Evolutionary conservation across 2,113 vertebrate genomes (phyloP), one percentile per base, ranked within the genome.

Genomic region (Lota lota): DNA sequence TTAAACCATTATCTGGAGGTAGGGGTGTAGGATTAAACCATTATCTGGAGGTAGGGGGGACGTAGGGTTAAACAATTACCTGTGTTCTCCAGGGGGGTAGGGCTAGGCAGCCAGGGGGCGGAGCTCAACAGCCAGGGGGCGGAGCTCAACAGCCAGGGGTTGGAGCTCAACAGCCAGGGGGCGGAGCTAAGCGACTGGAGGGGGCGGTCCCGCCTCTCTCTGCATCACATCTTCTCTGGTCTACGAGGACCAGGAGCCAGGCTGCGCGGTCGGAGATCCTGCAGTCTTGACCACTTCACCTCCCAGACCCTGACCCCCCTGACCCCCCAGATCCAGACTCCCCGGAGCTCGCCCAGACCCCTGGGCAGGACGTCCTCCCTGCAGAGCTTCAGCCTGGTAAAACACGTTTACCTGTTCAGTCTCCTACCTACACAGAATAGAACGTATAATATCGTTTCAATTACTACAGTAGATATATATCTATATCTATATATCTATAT

Each of bases 301-400:
- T n/a, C 14, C 51, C 1, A 53, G 60, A 61, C 15, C 22, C 63
- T n/a, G 5, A 54, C 14, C 17, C 24, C 17, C 10, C n/a, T 1
- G 24, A n/a, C 28, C 47, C 17, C 57, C 28, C 28, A 1, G 24
- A 14, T n/a, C 21, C 21, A 20, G 50, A 79, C 36, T 22, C 63
- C 18, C 20, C 19, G 20, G 0, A 0, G 66, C 67, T 0, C 11
- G 64, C 20, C 20, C 14, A 15, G 20, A 15, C 36, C 67, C 17
- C 65, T 93, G 76, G 94, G 85, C 87, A 95, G 93, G 70, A 86
- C 90, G 0, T 93, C 93, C 0, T 95, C 95, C 0, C 72, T 94
- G 64, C 95, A 95, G 69, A 92, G 90, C 0, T 86, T 95, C 59
- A 85, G 10, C 11, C 86, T 85, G 94, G 96, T 96, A 77, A 92